Base-by-base conservation (phyloP, 92 coral and sea anemone genomes). In the Umimayanthus chanpuru region DNA sequence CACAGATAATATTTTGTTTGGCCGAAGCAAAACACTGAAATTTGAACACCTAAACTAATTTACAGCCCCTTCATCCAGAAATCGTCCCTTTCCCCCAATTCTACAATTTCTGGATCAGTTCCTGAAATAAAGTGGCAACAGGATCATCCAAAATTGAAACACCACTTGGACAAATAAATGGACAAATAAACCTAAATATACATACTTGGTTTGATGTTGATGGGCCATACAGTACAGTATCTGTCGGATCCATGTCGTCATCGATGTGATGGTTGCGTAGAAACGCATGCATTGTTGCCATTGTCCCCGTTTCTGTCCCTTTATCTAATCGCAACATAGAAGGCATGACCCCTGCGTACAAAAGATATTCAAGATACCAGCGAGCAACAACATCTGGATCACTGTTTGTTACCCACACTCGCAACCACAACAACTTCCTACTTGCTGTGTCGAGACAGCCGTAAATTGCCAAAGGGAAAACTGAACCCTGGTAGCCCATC, bases 121-220 rank as follows among this genome's bases (percentile, higher is more conserved):
- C n/a, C n/a, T n/a, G n/a, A n/a, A n/a, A n/a, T n/a, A n/a, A n/a
- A n/a, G n/a, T n/a, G n/a, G n/a, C n/a, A n/a, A n/a, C n/a, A n/a
- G n/a, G n/a, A n/a, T n/a, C n/a, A n/a, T n/a, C n/a, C n/a, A n/a
- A n/a, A n/a, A n/a, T n/a, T n/a, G n/a, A n/a, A n/a, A n/a, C n/a
- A n/a, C n/a, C n/a, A n/a, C 2, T 40, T 40, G 5, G 5, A 40
- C 43, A 40, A 40, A 2, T 40, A 40, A 5, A 40, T 2, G 2
- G 43, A 40, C 43, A 40, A 40, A 40, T 40, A 40, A 5, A n/a
- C n/a, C n/a, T 40, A 40, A 40, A n/a, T n/a, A 40, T 40, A 50
- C 72, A 58, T 86, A 85, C 89, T 66, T 85, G 89, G 56, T 86
- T 86, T 53, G 89, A 86, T 58, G 89, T 87, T 30, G 89, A 87